Evolutionary conservation across 2,797 vertebrate species (phyloP).

Genomic region (Paratrypauchen microcephalus): DNA sequence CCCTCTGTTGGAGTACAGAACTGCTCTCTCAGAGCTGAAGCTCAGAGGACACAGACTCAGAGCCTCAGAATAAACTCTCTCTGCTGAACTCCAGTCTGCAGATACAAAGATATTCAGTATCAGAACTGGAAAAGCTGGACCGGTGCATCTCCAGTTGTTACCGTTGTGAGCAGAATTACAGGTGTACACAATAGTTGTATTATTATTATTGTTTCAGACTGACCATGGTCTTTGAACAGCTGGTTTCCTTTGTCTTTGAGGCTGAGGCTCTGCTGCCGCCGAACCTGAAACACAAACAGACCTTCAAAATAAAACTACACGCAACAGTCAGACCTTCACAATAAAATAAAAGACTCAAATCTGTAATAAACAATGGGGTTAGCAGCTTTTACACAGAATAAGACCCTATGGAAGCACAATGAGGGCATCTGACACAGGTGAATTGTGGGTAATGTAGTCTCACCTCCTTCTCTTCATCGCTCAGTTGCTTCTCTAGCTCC

Average conservation of each 20-base stretch:
- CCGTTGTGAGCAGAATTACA: too few species aligned
- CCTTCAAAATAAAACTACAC: too few species aligned
- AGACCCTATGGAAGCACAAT: too few species aligned
- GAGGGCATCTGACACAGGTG: not conserved
- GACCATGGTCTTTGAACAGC: conserved; percentile 75
- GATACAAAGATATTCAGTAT: not conserved
- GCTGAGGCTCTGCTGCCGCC: conserved; percentile 59
- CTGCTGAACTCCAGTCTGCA: conserved; percentile 84
- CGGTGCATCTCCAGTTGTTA: too few species aligned
- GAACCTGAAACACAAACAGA: conserved; percentile 49
- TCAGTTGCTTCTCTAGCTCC: conserved; percentile 87
- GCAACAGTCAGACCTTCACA: too few species aligned
- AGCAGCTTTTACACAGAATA: too few species aligned
- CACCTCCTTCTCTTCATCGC: conserved; percentile 92
- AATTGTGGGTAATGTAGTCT: conserved; percentile 15
- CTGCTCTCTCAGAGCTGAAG: conserved; percentile 83
- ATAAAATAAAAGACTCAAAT: too few species aligned
- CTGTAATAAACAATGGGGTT: too few species aligned
- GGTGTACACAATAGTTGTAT: too few species aligned
- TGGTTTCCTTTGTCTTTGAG: conserved; percentile 73
- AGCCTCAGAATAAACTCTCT: conserved; percentile 83
- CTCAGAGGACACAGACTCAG: conserved; percentile 83
- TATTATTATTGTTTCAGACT: conserved; percentile 14
- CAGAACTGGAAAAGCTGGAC: too few species aligned
- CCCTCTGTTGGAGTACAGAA: conserved; percentile 93